Evolutionary conservation across 1,140 invertebrate species (phyloP), one percentile per base, ranked within the genome.

Genomic region (Drosophila teissieri): DNA sequence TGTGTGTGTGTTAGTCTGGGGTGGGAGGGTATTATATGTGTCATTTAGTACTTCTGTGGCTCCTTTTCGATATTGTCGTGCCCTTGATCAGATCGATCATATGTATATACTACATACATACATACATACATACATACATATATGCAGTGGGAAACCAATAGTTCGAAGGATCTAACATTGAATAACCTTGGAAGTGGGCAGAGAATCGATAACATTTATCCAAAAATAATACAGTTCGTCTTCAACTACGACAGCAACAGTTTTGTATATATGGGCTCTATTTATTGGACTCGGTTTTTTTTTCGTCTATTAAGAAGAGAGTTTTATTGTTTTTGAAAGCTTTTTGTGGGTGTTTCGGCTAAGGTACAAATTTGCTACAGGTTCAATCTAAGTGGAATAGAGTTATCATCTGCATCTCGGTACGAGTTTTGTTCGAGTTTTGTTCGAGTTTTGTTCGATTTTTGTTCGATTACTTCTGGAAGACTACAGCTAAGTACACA

Each of bases 301-400:
- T 31, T 34, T 57, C 3, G 27, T 37, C 57, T 34, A 68, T 65
- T 65, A 27, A 36, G 37, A 58, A 45, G 34, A 51, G 11, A 27
- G 31, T 54, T 53, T 78, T 69, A 57, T 62, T 55, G 74, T 54
- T 48, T 63, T 74, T 75, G 70, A 86, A 88, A 86, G 83, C 82
- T 86, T 78, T 69, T 51, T 54, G 52, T 64, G 73, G 78, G 68
- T 86, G 54, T 81, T 86, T 86, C 69, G 74, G 82, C 83, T 86
- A 86, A 86, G 82, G 82, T 86, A 86, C 83, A 86, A 78, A 88
- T 86, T 86, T 82, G 55, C 83, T 86, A 86, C 83, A 82, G 83
- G 80, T 86, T 73, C 60, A 62, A 62, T 84, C 84, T 67, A 62
- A 68, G 60, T 73, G 51, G 36, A 72, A 70, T 67, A 70, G 52